Percentiles rank a stretch among this genome's conserved stretches.
These are phyloP conservation scores for Harmothoe impar DNA, from an alignment of 2,888 invertebrate genomes.

Conservation along the genomic window DNA sequence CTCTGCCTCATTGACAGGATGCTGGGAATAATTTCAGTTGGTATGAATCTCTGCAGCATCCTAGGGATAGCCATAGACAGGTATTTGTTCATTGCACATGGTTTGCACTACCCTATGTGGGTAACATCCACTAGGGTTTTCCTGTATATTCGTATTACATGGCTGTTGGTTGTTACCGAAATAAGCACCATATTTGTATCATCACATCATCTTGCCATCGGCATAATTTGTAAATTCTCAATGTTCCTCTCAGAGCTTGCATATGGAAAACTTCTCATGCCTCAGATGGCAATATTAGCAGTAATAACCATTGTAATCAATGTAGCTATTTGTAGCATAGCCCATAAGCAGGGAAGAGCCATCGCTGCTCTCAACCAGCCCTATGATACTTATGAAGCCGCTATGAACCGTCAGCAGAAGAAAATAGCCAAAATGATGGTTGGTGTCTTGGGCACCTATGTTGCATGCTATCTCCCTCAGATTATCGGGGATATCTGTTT, in stretches of 20 bases:
- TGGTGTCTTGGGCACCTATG: background rate
- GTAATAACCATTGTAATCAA: background rate
- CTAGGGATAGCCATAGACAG: background rate
- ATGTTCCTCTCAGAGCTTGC: background rate
- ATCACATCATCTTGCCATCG: background rate
- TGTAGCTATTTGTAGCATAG: background rate
- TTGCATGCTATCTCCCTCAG: background rate
- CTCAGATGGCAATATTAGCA: background rate
- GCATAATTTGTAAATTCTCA: background rate
- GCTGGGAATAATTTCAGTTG: background rate
- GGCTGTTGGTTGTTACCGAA: background rate
- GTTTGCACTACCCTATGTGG: background rate
- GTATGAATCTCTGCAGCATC: background rate
- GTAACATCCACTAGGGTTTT: background rate
- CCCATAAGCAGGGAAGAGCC: background rate
- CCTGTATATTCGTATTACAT: background rate
- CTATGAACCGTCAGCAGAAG: background rate
- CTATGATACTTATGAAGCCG: background rate
- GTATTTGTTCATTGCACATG: background rate
- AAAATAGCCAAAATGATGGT: constrained; percentile 4
- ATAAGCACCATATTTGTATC: background rate
- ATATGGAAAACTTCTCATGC: background rate
- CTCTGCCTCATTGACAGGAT: background rate
- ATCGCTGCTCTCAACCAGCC: background rate
- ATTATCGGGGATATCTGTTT: background rate